Base-by-base conservation (phyloP, 1,140 invertebrate genomes). In the Sycophila sp. region DNA sequence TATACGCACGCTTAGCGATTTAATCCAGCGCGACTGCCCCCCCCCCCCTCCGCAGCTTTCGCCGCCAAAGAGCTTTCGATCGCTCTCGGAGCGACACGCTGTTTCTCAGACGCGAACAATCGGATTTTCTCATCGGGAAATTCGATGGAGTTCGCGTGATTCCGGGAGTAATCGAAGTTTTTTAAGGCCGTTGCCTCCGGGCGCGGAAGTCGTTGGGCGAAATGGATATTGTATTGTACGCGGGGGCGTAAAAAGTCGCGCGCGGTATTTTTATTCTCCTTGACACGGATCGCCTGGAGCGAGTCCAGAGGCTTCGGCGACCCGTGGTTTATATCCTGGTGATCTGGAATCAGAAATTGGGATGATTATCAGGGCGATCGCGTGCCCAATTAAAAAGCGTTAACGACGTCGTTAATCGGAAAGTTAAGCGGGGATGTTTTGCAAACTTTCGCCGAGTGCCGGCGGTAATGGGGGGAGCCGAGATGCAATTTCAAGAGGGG, bases 231-330 rank as follows among this genome's bases (percentile, higher is more conserved):
- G 28, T 24, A n/a, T 24, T 13, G 3, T n/a, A 4, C 7, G 30
- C 34, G 6, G 17, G 28, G 17, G 1, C 13, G 13, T n/a, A 56
- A 34, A 22, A 36, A 56, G 30, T 34, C 28, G 28, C 22, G 13
- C 22, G 26, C 26, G 7, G 7, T 36, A 13, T 28, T 45, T 60
- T 60, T 28, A n/a, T 45, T 60, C 40, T 24, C 58, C 58, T 60
- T 60, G 58, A 60, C 58, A 60, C 58, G 38, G 38, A 60, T 60
- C 36, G 17, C 30, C 45, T 60, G 58, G 58, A 60, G 19, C 22
- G n/a, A n/a, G 7, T 60, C 58, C 58, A 60, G 40, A 19, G 17
- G 15, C 26, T 51, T 13, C 22, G 24, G 7, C 30, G 8, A 53
- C 30, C 6, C 19, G 26, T 17, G 15, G 13, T 28, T 51, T 8